phyloP scores from a whole-genome alignment of 2,888 invertebrate species.

The Campoplex capitator region DNA sequence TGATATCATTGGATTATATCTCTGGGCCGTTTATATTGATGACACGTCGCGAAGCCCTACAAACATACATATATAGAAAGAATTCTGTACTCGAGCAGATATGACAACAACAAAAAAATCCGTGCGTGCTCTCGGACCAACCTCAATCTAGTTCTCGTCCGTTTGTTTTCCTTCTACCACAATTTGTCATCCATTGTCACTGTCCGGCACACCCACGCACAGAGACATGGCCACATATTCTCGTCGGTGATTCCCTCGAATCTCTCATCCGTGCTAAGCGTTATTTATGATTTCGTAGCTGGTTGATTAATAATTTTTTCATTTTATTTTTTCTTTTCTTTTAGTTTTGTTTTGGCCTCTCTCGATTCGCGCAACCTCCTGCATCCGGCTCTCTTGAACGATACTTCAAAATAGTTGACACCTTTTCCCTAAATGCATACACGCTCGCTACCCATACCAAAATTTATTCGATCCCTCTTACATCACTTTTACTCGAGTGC shows the following conservation, averaged over 20 bases:
- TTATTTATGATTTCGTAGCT: constrained; percentile 80
- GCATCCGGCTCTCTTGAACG: constrained; percentile 30
- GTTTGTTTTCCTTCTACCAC: constrained; percentile 80
- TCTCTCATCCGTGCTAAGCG: constrained; percentile 72
- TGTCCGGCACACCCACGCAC: constrained; percentile 16
- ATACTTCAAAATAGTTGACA: constrained; percentile 56
- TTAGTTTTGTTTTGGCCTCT: not conserved
- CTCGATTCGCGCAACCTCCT: not conserved
- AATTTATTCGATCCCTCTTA: constrained; percentile 1
- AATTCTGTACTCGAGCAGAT: constrained; percentile 34
- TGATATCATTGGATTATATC: constrained; percentile 75
- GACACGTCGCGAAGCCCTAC: constrained; percentile 70
- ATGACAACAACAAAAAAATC: constrained; percentile 44
- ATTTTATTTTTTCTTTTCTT: constrained; percentile 42
- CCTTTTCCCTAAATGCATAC: not conserved
- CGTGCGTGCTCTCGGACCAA: constrained; percentile 64
- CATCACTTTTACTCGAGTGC: constrained; percentile 35
- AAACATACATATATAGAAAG: not conserved
- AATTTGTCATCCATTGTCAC: constrained; percentile 83
- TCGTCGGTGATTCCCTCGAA: constrained; percentile 45
- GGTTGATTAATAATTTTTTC: constrained; percentile 81
- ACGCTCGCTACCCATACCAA: constrained; percentile 5
- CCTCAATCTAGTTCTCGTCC: constrained; percentile 76
- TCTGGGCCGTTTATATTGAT: constrained; percentile 76
- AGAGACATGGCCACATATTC: constrained; percentile 41